Evolutionary conservation across 1,140 invertebrate species (phyloP).

Genomic region (Orchestia grillus): DNA sequence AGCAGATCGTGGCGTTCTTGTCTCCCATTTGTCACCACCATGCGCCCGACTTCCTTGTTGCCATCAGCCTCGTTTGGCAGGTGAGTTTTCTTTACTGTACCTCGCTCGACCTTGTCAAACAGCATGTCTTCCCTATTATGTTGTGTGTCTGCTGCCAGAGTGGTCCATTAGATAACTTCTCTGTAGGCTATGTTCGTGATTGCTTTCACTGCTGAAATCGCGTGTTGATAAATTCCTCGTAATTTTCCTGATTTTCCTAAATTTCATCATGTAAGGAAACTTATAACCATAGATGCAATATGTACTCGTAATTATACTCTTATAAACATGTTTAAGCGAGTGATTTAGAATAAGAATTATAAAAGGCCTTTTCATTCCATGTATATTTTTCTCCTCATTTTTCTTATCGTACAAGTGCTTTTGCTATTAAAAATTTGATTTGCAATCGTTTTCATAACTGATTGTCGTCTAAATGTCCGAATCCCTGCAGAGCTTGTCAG

Average conservation of each 20-base stretch:
- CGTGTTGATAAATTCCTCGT: not conserved
- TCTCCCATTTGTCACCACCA: slow-evolving; percentile 91
- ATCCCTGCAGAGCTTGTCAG: not conserved
- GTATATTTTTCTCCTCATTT: not conserved
- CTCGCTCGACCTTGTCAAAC: not conserved
- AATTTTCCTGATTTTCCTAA: not conserved
- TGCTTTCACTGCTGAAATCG: not conserved
- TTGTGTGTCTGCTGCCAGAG: not conserved
- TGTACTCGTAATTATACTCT: not conserved
- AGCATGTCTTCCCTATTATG: not conserved
- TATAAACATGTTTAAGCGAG: not conserved
- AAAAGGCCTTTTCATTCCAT: not conserved
- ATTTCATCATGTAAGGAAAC: not conserved
- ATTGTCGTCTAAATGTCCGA: not conserved
- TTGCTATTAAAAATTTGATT: not conserved
- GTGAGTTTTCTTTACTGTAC: slow-evolving; percentile 75
- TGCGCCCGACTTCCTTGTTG: slow-evolving; percentile 84
- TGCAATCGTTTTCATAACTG: not conserved
- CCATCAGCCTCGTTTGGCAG: slow-evolving; percentile 91
- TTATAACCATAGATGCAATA: not conserved
- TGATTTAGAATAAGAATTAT: not conserved
- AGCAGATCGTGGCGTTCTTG: slow-evolving; percentile 86
- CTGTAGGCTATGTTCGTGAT: not conserved
- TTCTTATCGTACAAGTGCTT: not conserved
- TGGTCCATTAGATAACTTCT: not conserved